Conservation (phyloP, 2,113 vertebrate species). For the Burhinus bistriatus region DNA sequence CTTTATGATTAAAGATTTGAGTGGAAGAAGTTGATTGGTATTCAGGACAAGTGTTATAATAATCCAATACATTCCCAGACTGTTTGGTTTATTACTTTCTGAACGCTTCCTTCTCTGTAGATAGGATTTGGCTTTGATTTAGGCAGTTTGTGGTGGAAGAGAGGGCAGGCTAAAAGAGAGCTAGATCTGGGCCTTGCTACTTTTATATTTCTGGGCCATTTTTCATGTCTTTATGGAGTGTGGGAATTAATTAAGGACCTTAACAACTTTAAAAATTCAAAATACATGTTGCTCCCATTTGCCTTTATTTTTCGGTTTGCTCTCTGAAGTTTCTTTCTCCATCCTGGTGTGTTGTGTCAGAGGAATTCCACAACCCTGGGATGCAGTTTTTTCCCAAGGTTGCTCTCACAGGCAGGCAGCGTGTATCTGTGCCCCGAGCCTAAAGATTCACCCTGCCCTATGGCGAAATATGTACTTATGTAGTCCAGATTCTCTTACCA, state of each 20-base stretch:
- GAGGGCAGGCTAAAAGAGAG: not conserved
- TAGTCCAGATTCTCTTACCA: rapidly evolving
- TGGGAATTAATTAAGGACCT: not conserved
- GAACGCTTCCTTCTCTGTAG: not conserved
- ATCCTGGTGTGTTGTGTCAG: no score
- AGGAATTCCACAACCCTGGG: not conserved
- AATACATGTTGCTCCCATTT: rapidly evolving
- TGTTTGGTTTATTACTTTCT: not conserved
- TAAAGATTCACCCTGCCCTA: rapidly evolving
- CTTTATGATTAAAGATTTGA: not conserved
- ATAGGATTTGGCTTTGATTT: not conserved
- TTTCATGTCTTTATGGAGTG: not conserved
- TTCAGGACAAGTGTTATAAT: not conserved
- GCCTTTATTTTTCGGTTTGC: not conserved
- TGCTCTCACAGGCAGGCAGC: not conserved
- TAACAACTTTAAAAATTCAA: not conserved
- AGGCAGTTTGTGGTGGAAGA: not conserved
- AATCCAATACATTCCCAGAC: not conserved
- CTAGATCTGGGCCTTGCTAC: not conserved
- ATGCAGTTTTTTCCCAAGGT: not conserved
- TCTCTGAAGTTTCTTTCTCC: not conserved
- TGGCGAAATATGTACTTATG: not conserved
- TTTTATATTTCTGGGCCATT: rapidly evolving
- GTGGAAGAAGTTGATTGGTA: not conserved
- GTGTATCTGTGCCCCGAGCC: no score